These are phyloP conservation scores for Fragum sueziense DNA, from an alignment of 2,888 invertebrate species.

Conservation along the genomic window DNA sequence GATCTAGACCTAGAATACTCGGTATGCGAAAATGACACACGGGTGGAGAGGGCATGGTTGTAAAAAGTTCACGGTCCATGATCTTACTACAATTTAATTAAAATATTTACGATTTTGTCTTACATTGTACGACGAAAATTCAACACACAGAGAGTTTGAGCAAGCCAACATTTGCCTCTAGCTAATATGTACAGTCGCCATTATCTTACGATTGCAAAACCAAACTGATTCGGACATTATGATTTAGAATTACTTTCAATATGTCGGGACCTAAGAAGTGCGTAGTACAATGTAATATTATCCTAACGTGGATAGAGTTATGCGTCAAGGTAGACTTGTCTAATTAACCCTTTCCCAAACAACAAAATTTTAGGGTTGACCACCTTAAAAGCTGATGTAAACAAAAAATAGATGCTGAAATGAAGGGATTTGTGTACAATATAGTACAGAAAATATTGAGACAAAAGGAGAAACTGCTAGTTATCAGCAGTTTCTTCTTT, in stretches of 20 bases:
- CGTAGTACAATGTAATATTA: neutral
- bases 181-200: neutral
- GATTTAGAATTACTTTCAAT: no score
- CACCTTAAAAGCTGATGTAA: no score
- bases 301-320: neutral
- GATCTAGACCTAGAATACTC: no score
- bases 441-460: no score
- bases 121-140: neutral
- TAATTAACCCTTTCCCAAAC: no score
- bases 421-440: no score
- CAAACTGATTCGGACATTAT: neutral
- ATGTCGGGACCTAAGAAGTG: neutral
- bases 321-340: neutral
- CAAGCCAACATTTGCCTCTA: neutral
- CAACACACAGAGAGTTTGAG: neutral
- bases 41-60: neutral
- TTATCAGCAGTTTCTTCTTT: no score
- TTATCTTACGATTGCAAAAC: neutral
- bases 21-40: neutral
- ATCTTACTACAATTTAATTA: slow-evolving; percentile 20
- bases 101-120: slow-evolving; percentile 25
- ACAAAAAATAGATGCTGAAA: no score
- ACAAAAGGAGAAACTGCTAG: neutral
- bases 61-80: neutral
- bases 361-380: no score